Base-by-base conservation (phyloP, 2,888 invertebrate species). In the Heliconius ethilla region DNA sequence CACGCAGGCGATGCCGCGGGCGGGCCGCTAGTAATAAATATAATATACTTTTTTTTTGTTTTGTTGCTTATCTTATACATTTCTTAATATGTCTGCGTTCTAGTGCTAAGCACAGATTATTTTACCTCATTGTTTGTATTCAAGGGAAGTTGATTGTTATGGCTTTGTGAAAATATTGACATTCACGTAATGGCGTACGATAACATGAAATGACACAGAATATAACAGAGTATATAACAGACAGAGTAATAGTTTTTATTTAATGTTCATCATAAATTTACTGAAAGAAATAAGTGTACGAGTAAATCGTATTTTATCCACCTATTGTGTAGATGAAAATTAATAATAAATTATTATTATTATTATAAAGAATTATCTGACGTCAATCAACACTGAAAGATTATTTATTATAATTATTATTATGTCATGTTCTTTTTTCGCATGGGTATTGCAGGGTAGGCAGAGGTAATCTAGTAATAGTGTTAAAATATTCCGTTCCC, bases 141-240 rank as follows among this genome's bases (percentile, higher is more conserved):
- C 25, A 27, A 74, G 74, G 63, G 63, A 74, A 74, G 62, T 74
- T 62, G 74, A 74, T 40, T 74, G 63, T 63, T 74, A 70, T 69
- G 78, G 67, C 33, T 37, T 70, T 80, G 59, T 45, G 75, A 78
- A 75, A 80, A 80, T 76, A 80, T 78, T 78, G 73, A 80, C 80
- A 74, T 62, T 75, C 27, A 75, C 29, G 40, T 74, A 74, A 27
- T 74, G 27, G 4, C 18, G 59, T 22, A 63, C 74, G 40, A 63
- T 63, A 74, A 45, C 74, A 62, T 63, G 25, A 22, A 62, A 27
- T 45, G 13, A 59, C 15, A 33, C n/a, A 37, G 33, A 40, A 40
- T 40, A 33, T 13, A 33, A 33, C 33, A 6, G 33, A 33, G 33
- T 33, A 33, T 7, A 33, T 33, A 33, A 33, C 29, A 29, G 13